Percentiles rank a stretch among this genome's conserved stretches.
phyloP scores from a whole-genome alignment of 2,888 invertebrate species.

The Cephus rjabovi region DNA sequence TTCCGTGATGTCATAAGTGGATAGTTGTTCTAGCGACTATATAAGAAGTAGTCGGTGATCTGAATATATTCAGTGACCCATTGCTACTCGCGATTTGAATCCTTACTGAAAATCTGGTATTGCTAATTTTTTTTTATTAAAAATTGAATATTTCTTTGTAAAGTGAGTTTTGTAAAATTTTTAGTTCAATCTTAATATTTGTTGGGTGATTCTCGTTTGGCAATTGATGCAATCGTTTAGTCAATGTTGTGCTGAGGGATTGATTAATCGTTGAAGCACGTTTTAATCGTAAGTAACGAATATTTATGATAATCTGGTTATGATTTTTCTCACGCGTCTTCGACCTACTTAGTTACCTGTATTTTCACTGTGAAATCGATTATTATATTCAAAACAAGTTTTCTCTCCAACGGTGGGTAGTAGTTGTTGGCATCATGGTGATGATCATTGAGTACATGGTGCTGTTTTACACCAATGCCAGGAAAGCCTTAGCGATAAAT shows the following conservation, averaged over 20 bases:
- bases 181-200: not conserved
- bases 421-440: not conserved
- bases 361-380: not conserved
- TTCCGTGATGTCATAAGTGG: not conserved
- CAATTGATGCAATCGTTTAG: not conserved
- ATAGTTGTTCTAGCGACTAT: not conserved
- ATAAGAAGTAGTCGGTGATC: not conserved
- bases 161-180: not conserved
- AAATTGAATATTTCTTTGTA: not conserved
- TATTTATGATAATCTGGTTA: not conserved
- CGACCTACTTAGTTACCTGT: not conserved
- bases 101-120: not conserved
- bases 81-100: not conserved
- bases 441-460: not conserved
- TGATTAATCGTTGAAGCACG: not conserved
- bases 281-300: not conserved
- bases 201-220: not conserved
- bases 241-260: not conserved
- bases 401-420: not conserved
- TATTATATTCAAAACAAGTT: not conserved
- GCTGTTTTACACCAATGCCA: not conserved
- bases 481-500: not conserved
- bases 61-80: not conserved
- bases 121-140: not conserved
- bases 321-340: not conserved